phyloP scores from a whole-genome alignment of 2,113 vertebrate species.

The Dryoscopus gambensis region DNA sequence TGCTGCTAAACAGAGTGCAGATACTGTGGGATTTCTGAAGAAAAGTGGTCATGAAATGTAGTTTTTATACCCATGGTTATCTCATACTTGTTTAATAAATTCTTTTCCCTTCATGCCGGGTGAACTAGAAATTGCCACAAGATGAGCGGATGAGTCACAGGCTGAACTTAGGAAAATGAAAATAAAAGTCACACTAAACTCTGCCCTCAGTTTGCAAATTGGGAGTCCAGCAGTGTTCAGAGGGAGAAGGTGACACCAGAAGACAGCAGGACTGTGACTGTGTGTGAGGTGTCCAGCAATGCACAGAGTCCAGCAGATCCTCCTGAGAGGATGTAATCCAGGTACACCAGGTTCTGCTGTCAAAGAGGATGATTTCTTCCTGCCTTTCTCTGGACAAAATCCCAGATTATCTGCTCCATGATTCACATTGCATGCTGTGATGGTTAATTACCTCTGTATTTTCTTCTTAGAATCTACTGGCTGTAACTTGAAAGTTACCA shows the following conservation, averaged over 20 bases:
- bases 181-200: neutral
- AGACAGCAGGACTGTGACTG: neutral
- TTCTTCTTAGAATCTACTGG: neutral
- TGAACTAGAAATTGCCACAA: neutral
- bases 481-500: neutral
- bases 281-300: neutral
- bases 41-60: neutral
- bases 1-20: neutral
- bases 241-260: neutral
- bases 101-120: neutral
- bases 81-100: neutral
- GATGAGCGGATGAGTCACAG: neutral
- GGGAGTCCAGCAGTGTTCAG: neutral
- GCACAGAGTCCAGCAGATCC: neutral
- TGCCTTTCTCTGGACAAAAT: neutral
- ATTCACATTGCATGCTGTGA: neutral
- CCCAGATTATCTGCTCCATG: neutral
- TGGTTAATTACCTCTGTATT: neutral
- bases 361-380: neutral
- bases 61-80: neutral
- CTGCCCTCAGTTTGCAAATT: neutral
- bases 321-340: neutral
- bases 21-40: neutral
- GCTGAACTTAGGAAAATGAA: neutral
- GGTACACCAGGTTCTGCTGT: neutral